Conservation (phyloP, 2,797 vertebrate genomes). For the Gymnothorax javanicus region DNA sequence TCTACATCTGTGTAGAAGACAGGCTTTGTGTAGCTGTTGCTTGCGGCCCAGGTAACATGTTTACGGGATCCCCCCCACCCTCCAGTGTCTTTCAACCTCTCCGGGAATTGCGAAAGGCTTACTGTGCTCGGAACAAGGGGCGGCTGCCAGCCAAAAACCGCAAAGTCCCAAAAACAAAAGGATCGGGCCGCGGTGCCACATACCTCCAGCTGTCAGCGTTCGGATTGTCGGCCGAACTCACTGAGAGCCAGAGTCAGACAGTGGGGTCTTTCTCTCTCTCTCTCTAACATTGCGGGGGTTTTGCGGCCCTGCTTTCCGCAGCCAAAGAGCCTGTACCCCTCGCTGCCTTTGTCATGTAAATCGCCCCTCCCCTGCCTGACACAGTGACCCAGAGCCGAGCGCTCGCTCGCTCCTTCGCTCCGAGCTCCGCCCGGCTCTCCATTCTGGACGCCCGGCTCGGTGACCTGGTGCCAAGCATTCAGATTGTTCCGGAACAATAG, state of each 20-base stretch:
- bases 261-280: conserved; percentile 49
- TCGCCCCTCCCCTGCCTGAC: conserved; percentile 23
- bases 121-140: conserved; percentile 56
- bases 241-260: conserved; percentile 46
- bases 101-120: conserved; percentile 64
- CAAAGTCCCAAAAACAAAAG: conserved; percentile 42
- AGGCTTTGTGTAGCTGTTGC: not conserved
- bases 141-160: conserved; percentile 47
- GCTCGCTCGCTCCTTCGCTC: not conserved
- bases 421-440: too few relatives aligned
- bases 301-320: conserved; percentile 19
- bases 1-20: not conserved
- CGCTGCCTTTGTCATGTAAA: conserved; percentile 38
- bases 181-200: conserved; percentile 51
- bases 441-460: not conserved
- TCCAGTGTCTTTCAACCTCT: conserved; percentile 63
- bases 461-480: conserved; percentile 42
- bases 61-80: conserved; percentile 38
- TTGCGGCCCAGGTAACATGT: not conserved
- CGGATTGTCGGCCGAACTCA: conserved; percentile 55
- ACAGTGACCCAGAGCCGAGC: conserved; percentile 45
- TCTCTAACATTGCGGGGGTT: conserved; percentile 33
- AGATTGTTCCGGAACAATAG: not conserved
- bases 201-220: conserved; percentile 46
- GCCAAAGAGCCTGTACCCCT: conserved; percentile 42